phyloP scores from a whole-genome alignment of 2,797 vertebrate species.

The Choloepus didactylus region DNA sequence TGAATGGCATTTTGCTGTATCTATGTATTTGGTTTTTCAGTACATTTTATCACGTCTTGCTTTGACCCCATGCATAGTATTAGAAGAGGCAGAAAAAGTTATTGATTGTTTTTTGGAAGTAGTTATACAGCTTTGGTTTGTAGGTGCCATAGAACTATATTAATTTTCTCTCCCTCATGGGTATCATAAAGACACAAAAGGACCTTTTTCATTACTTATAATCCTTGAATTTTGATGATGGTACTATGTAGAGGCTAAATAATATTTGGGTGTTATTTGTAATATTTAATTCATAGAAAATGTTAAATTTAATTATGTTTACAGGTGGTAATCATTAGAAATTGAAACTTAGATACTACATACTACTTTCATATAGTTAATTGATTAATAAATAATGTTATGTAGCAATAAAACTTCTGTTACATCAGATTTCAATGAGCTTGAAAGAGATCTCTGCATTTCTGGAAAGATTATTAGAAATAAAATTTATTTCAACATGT shows the following conservation, averaged over 20 bases:
- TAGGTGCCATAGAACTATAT: neutral
- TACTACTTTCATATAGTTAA: neutral
- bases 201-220: neutral
- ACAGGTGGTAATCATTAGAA: neutral
- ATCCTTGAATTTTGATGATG: conserved; percentile 4
- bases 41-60: neutral
- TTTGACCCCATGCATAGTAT: neutral
- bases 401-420: neutral
- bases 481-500: neutral
- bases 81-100: neutral
- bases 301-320: neutral
- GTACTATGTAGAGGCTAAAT: neutral
- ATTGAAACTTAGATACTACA: neutral
- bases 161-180: neutral
- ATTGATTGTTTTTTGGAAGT: neutral
- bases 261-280: neutral
- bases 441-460: neutral
- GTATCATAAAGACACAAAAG: neutral
- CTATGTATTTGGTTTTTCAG: neutral
- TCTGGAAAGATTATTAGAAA: conserved; percentile 8
- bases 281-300: conserved; percentile 20
- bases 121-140: neutral
- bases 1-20: neutral
- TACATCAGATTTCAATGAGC: neutral
- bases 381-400: conserved; percentile 17